Percentiles rank a stretch among this genome's conserved stretches.
Conservation (phyloP, 2,113 vertebrate species). For the Cryptomyrus ogoouensis region DNA sequence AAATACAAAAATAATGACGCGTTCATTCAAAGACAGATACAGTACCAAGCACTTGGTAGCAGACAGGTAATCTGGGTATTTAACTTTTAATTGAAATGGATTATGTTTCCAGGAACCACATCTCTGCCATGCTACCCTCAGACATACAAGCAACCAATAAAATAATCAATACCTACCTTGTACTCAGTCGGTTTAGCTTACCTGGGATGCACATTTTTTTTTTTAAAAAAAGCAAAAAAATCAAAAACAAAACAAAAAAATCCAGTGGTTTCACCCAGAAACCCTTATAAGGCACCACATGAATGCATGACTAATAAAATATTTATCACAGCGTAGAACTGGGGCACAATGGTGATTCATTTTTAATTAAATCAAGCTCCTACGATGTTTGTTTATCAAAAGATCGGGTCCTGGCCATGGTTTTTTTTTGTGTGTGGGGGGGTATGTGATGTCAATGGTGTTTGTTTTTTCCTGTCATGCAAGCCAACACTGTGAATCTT, state of each 20-base stretch:
- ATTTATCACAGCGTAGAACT: background rate
- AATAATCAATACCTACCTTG: background rate
- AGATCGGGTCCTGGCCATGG: background rate
- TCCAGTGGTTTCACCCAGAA: background rate
- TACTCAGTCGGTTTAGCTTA: background rate
- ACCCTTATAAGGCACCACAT: background rate
- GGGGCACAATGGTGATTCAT: background rate
- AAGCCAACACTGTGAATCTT: background rate
- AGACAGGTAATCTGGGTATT: conserved; percentile 9
- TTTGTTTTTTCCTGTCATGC: background rate
- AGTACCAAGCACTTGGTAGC: background rate
- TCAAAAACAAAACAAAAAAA: background rate
- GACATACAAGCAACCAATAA: background rate
- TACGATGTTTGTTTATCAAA: background rate
- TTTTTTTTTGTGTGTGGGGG: background rate
- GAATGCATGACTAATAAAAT: background rate
- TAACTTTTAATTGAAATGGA: conserved; percentile 23
- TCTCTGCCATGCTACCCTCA: background rate
- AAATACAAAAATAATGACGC: background rate
- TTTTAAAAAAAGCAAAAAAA: background rate
- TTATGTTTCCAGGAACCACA: background rate
- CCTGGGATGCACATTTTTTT: background rate
- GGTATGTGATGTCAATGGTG: background rate
- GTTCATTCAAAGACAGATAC: background rate
- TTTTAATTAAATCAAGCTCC: conserved; percentile 4